Percentiles rank a stretch among this genome's conserved stretches.
Conservation (phyloP, 2,113 vertebrate species). For the Nothoprocta pentlandii region DNA sequence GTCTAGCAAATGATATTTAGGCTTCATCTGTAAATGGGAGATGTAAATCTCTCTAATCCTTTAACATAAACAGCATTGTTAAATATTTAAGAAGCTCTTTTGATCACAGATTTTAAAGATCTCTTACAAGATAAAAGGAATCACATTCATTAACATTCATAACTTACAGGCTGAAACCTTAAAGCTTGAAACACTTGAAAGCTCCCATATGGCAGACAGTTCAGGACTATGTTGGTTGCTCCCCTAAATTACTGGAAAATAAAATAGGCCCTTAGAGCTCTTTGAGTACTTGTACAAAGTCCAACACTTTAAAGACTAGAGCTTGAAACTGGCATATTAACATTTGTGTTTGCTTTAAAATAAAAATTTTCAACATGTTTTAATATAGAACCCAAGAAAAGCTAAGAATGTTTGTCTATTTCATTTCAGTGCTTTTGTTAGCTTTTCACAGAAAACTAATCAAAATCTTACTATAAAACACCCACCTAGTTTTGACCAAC, state of each 20-base stretch:
- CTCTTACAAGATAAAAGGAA: neutral
- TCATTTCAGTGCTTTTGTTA: neutral
- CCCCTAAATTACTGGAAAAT: neutral
- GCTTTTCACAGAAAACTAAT: neutral
- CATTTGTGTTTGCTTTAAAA: neutral
- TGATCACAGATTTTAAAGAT: conserved; percentile 7
- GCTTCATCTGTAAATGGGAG: neutral
- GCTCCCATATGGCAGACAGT: neutral
- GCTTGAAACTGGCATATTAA: neutral
- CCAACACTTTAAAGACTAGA: neutral
- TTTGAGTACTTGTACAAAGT: conserved; percentile 14
- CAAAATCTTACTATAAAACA: neutral
- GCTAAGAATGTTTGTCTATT: neutral
- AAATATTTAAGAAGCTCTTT: conserved; percentile 23
- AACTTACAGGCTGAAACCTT: neutral
- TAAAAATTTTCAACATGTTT: neutral
- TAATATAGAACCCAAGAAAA: conserved; percentile 3
- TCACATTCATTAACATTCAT: neutral
- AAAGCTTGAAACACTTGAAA: conserved; percentile 10
- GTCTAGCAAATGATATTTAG: neutral
- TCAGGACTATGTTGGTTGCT: neutral
- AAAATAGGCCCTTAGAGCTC: neutral
- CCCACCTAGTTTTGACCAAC: neutral
- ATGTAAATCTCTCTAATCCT: neutral
- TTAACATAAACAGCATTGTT: neutral